phyloP scores from a whole-genome alignment of 2,797 vertebrate genomes.

The Allobates femoralis region DNA sequence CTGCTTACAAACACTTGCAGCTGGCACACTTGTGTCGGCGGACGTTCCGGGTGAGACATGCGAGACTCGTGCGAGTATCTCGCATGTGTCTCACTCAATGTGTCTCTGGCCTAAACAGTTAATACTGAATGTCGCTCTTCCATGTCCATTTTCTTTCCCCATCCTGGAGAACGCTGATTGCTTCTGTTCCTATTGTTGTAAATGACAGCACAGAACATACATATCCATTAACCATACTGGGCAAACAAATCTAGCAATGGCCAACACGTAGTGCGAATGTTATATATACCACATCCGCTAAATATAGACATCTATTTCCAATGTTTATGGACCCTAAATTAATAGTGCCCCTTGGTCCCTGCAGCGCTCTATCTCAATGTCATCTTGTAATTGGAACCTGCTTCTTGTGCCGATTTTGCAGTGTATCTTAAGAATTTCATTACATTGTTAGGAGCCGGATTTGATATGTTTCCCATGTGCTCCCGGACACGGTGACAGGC shows the following conservation, averaged over 20 bases:
- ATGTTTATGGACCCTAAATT: background rate
- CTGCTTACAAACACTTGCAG: too few relatives aligned
- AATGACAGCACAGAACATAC: background rate
- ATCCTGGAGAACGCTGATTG: background rate
- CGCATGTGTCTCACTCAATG: too few relatives aligned
- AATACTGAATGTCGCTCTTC: background rate
- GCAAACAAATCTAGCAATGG: background rate
- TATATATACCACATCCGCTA: background rate
- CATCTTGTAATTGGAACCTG: slow-evolving; percentile 13
- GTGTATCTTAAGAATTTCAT: background rate
- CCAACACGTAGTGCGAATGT: background rate
- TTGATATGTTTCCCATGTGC: background rate
- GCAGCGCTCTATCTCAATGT: background rate
- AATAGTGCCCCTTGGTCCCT: background rate
- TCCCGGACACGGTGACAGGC: background rate
- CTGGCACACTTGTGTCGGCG: too few relatives aligned
- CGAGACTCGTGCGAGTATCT: too few relatives aligned
- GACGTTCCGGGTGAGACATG: too few relatives aligned
- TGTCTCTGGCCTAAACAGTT: background rate
- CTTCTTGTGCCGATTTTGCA: background rate
- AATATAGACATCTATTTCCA: background rate
- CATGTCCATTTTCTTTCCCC: background rate
- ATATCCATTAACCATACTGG: background rate
- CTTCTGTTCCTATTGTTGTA: background rate
- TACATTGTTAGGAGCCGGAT: background rate